phyloP scores from a whole-genome alignment of 1,140 invertebrate species.

The Chymomyza costata region DNA sequence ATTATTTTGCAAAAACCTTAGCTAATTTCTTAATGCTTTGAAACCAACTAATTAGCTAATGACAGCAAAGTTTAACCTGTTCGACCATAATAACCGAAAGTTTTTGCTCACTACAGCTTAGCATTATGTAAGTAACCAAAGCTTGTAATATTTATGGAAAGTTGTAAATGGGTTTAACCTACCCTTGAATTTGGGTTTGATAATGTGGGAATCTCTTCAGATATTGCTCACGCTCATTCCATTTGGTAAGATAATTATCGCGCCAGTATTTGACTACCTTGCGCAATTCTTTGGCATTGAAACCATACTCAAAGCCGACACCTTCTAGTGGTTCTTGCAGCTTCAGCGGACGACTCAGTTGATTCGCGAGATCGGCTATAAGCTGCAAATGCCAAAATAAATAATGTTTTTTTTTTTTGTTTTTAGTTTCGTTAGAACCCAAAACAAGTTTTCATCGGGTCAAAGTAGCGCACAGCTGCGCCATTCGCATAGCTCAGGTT shows the following conservation, averaged over 20 bases:
- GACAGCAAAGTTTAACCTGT: no score
- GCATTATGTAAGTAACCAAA: conserved; percentile 3
- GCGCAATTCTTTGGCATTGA: conserved; percentile 82
- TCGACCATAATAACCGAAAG: no score
- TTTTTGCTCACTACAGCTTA: no score
- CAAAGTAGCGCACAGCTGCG: conserved; percentile 2
- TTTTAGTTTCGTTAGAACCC: neutral
- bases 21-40: no score
- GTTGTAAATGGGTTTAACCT: no score
- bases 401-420: neutral
- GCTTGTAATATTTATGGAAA: no score
- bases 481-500: no score
- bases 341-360: conserved; percentile 77
- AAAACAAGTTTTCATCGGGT: neutral
- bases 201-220: conserved; percentile 86
- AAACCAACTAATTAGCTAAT: no score
- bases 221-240: conserved; percentile 80
- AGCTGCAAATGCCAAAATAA: conserved; percentile 72
- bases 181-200: conserved; percentile 82
- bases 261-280: conserved; percentile 83
- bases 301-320: conserved; percentile 85
- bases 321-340: conserved; percentile 81
- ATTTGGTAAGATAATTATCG: conserved; percentile 82
- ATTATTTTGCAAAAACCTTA: conserved; percentile 1
- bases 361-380: conserved; percentile 79